These are phyloP conservation scores for Spodoptera frugiperda DNA, from an alignment of 1,140 invertebrate species.

Conservation along the genomic window DNA sequence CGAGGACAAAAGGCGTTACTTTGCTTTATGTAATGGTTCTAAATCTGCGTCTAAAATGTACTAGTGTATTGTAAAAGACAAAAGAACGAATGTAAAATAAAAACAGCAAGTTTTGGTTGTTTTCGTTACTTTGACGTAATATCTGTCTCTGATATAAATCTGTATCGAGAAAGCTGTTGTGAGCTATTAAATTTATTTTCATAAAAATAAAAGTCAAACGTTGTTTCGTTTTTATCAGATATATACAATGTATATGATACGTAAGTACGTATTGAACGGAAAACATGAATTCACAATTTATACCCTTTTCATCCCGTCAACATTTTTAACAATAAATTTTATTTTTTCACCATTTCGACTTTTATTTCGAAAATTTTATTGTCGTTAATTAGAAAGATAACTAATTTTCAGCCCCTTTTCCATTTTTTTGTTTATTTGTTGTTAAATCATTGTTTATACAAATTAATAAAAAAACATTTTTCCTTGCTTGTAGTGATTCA, in stretches of 20 bases:
- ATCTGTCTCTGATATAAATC: neutral
- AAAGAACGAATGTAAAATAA: too few relatives aligned
- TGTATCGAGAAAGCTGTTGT: neutral
- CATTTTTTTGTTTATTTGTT: constrained; percentile 8
- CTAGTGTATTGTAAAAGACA: too few relatives aligned
- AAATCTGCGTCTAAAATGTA: too few relatives aligned
- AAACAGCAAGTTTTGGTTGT: too few relatives aligned
- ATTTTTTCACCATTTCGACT: neutral
- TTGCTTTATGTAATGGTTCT: too few relatives aligned
- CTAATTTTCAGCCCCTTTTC: neutral
- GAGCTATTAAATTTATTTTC: constrained; percentile 4
- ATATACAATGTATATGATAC: neutral
- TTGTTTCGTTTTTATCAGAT: constrained; percentile 1
- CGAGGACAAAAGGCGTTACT: too few relatives aligned
- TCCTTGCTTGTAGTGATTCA: too few relatives aligned
- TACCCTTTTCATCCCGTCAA: constrained; percentile 11
- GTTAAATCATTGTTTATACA: too few relatives aligned
- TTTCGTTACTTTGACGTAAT: too few relatives aligned
- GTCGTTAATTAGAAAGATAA: constrained; percentile 7
- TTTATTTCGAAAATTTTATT: too few relatives aligned
- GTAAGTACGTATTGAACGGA: neutral
- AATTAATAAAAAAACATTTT: too few relatives aligned
- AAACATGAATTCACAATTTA: constrained; percentile 27
- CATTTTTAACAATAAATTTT: constrained; percentile 13
- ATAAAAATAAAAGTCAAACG: neutral